Conservation (phyloP, 1,140 invertebrate species). For the Polypedilum vanderplanki region DNA sequence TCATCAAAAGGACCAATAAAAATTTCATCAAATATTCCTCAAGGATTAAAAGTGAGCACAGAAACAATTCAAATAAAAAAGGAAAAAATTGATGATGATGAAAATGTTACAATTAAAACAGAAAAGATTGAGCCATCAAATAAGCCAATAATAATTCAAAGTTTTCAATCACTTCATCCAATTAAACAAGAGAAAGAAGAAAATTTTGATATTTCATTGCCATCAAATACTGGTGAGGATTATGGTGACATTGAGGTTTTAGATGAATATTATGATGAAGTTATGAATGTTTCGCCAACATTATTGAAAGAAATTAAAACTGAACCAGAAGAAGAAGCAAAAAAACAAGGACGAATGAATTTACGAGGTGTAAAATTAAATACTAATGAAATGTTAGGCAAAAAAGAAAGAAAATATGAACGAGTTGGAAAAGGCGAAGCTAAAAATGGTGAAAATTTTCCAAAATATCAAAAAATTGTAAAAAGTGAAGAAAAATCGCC, state of each 20-base stretch:
- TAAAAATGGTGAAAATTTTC: no score
- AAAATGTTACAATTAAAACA: background rate
- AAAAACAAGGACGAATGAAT: background rate
- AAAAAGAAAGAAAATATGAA: background rate
- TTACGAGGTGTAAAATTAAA: background rate
- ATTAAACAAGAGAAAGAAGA: background rate
- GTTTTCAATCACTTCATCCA: background rate
- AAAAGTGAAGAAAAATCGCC: no score
- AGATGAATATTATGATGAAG: background rate
- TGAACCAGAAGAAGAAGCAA: background rate
- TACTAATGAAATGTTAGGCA: background rate
- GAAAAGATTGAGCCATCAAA: background rate
- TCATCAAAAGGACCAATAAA: no score
- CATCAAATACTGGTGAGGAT: background rate
- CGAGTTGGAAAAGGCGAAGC: no score
- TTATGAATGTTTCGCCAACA: background rate
- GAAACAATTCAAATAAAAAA: no score
- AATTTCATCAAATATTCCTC: no score
- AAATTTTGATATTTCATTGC: background rate
- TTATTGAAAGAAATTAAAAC: background rate
- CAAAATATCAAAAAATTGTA: no score
- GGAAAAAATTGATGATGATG: no score
- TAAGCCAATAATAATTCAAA: background rate
- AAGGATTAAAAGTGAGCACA: no score
- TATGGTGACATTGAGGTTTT: background rate